Base-by-base conservation (phyloP, 1,140 invertebrate genomes). In the Pachyrhynchus sulphureomaculatus region DNA sequence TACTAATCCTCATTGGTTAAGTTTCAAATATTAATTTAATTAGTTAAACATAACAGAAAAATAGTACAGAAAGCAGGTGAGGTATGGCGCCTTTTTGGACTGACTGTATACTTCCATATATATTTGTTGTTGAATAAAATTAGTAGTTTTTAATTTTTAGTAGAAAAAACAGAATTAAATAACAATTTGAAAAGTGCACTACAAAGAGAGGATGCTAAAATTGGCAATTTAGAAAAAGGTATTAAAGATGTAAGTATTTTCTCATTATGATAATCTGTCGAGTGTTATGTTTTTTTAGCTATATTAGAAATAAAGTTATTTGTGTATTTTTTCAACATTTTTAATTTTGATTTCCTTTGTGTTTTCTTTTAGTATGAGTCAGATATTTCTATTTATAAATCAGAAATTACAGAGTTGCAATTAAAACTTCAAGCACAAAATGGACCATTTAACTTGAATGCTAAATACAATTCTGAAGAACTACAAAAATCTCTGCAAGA, bases 391-490 rank as follows among this genome's bases (percentile, higher is more conserved):
- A 65, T 64, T 8, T 70, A 68, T 26, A 66, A 64, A 36, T 52
- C 63, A n/a, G 64, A 64, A 32, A 33, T 69, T 13, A 63, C 65
- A 17, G 67, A 70, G 17, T 32, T 70, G n/a, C 59, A 66, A 39
- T 41, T 71, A 18, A 67, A 72, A 62, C 36, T 70, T 13, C 54
- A 58, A 34, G 36, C 54, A 24, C 66, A 69, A 47, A 67, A 59
- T 41, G 64, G 59, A 47, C 65, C 66, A 2, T 71, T 71, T 41
- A 69, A 61, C 49, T 33, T 64, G 8, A 56, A 54, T 17, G 52
- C 49, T 33, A 67, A 66, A 51, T 67, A 62, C 18, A 65, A 62
- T 41, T 64, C 65, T 33, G 68, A 67, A 55, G 69, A 72, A 64
- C 57, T 69, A 4, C 64, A 65, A 55, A 66, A 67, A 41, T 60